Conservation (phyloP, 64 coral and sea anemone genomes). For the Pocillopora damicornis region DNA sequence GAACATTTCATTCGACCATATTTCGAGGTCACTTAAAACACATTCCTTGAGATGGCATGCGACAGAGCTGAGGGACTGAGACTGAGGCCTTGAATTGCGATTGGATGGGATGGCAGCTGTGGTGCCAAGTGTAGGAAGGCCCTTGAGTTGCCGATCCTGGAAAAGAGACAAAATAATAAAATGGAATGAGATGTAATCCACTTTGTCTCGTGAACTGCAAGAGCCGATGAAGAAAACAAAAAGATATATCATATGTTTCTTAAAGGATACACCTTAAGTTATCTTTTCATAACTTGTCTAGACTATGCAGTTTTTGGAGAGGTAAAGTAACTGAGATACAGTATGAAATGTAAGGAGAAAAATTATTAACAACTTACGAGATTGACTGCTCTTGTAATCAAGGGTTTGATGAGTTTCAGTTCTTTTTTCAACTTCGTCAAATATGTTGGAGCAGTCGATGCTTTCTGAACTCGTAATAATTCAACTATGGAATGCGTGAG, state of each 20-base stretch:
- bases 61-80: neutral
- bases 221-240: no score
- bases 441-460: neutral
- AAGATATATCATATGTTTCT: no score
- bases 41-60: conserved; percentile 21
- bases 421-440: neutral
- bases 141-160: neutral
- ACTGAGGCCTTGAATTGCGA: neutral
- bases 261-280: no score
- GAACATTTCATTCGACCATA: neutral
- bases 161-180: neutral
- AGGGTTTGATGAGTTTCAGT: neutral
- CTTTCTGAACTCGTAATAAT: neutral
- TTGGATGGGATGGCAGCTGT: neutral
- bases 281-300: no score
- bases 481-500: conserved; percentile 7
- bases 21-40: neutral
- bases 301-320: no score
- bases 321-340: no score
- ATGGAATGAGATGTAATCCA: neutral
- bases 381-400: conserved; percentile 9
- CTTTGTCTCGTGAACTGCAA: no score
- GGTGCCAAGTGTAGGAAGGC: neutral
- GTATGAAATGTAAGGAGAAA: no score
- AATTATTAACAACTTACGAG: neutral